A percentile compares a stretch with the other conserved stretches of the same genome.
Conservation (phyloP, 2,888 invertebrate species). For the Dryobota labecula region DNA sequence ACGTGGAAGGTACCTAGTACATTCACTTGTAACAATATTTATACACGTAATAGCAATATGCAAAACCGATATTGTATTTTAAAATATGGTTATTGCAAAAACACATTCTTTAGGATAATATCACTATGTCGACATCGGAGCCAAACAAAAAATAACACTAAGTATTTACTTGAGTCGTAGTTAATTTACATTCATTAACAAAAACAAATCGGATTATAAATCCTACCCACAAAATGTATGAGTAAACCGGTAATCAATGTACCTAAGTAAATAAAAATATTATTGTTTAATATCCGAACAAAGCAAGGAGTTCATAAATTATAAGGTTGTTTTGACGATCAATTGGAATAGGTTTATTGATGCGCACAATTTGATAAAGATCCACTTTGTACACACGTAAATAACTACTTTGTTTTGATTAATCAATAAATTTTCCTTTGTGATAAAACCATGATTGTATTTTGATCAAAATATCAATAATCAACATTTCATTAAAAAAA, state of each 20-base stretch:
- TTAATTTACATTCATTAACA: not conserved
- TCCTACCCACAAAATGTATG: not conserved
- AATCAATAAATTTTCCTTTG: not conserved
- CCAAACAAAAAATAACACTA: not conserved
- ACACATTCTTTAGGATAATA: not conserved
- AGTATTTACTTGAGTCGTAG: not conserved
- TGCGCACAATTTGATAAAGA: not conserved
- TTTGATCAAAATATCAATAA: not conserved
- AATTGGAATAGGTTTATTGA: not conserved
- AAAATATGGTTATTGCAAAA: not conserved
- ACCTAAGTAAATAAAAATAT: not conserved
- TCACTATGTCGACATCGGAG: not conserved
- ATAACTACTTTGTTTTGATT: not conserved
- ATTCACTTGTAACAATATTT: constrained; percentile 27
- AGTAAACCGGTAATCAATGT: constrained; percentile 9
- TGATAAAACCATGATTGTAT: not conserved
- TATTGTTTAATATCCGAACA: not conserved
- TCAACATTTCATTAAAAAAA: too few species aligned
- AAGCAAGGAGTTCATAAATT: not conserved
- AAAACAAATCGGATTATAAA: not conserved
- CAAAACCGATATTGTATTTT: not conserved
- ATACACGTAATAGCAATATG: not conserved
- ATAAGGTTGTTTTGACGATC: constrained; percentile 20
- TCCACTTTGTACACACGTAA: not conserved
- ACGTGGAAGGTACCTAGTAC: not conserved